Percentiles rank a stretch among this genome's conserved stretches.
Evolutionary conservation across 2,797 vertebrate species (phyloP).

Genomic region (Bufotes viridis): DNA sequence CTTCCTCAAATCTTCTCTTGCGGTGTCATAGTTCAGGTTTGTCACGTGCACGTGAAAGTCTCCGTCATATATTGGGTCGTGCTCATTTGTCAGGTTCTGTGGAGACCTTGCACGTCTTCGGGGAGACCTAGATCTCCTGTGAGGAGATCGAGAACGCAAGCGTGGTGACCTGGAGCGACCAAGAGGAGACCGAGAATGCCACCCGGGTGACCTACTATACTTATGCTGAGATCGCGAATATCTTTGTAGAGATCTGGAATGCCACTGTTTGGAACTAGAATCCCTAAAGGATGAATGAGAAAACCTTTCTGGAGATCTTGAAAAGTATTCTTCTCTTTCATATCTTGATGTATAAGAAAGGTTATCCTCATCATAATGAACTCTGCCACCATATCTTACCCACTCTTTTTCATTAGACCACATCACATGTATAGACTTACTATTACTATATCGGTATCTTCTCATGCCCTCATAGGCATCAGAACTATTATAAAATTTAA

Average conservation of each 20-base stretch:
- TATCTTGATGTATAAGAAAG: background rate
- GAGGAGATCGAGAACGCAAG: background rate
- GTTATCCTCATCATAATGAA: background rate
- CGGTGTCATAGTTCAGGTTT: slow-evolving; percentile 80
- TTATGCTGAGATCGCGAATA: background rate
- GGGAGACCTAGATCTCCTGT: background rate
- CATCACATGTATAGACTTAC: slow-evolving; percentile 81
- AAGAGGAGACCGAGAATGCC: background rate
- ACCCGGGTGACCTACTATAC: background rate
- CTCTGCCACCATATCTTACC: slow-evolving; percentile 73
- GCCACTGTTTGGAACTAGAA: background rate
- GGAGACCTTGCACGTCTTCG: background rate
- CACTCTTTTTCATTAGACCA: slow-evolving; percentile 80
- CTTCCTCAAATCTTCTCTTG: slow-evolving; percentile 83
- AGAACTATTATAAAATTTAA: slow-evolving; percentile 82
- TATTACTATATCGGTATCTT: slow-evolving; percentile 82
- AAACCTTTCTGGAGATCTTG: background rate
- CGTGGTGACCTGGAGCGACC: background rate
- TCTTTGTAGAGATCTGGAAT: background rate
- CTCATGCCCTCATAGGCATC: slow-evolving; percentile 86
- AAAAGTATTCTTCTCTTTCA: background rate
- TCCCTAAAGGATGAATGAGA: background rate
- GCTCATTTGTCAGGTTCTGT: background rate
- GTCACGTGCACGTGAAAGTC: slow-evolving; percentile 89
- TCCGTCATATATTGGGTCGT: slow-evolving; percentile 67